phyloP scores from a whole-genome alignment of 37 sponge, comb jelly and placozoan genomes.

The Ianthella basta region DNA sequence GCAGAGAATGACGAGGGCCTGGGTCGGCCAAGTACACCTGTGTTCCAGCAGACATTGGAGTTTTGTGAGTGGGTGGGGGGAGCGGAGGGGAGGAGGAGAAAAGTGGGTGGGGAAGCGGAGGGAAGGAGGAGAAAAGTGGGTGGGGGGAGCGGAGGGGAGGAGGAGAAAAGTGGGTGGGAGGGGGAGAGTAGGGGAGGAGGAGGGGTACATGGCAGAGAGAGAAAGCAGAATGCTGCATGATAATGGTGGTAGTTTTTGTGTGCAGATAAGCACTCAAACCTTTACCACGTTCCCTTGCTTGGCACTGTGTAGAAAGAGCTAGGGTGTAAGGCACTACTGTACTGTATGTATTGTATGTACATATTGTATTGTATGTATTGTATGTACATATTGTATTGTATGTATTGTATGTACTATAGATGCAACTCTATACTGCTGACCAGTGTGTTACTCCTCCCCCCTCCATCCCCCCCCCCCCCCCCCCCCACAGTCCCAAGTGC shows the following conservation, averaged over 20 bases:
- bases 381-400: no score
- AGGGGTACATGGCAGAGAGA: not conserved
- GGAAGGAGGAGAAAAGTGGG: not conserved
- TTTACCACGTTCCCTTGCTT: no score
- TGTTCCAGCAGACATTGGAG: constrained; percentile 38
- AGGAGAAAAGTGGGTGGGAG: not conserved
- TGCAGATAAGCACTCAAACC: no score
- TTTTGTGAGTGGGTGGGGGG: constrained; percentile 10
- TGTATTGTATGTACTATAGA: not conserved
- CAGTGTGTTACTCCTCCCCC: not conserved
- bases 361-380: no score
- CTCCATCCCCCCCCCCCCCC: not conserved
- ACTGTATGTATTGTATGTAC: no score
- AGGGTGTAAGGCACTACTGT: no score
- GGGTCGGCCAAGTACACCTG: constrained; percentile 41
- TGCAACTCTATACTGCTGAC: not conserved
- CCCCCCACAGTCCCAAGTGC: constrained; percentile 2
- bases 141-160: not conserved
- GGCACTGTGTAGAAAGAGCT: no score
- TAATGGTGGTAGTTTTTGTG: no score
- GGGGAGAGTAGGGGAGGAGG: not conserved
- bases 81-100: not conserved
- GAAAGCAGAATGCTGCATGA: not conserved
- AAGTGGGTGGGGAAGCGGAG: not conserved
- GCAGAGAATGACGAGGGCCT: constrained; percentile 50